Base-by-base conservation (phyloP, 2,113 vertebrate genomes). In the Chrysochloris asiatica region DNA sequence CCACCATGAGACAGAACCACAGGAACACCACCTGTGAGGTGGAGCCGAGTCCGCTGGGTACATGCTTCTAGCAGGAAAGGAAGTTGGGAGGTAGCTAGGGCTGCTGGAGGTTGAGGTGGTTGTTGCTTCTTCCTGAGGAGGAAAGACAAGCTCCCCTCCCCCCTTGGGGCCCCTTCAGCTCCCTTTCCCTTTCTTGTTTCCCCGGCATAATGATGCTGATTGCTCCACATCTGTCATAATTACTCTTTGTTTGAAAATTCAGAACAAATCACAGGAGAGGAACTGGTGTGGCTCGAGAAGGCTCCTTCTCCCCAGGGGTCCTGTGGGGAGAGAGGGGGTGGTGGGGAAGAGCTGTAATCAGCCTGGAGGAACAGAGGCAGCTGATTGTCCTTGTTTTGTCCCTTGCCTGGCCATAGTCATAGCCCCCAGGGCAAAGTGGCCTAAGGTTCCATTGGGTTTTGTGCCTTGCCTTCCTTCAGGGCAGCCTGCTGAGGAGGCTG, bases 231-330 rank as follows among this genome's bases (percentile, higher is more conserved):
- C 96, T 95, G 96, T 97, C 94, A 95, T 95, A 96, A 97, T 97
- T 96, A 96, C 94, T 96, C 96, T 96, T 96, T 97, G 96, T 96
- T 97, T 95, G 96, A 96, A 97, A 95, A 97, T 96, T 97, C 97
- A 96, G 95, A 96, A 96, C 95, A 95, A 94, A 95, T 96, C 97
- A 96, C 95, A 94, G 92, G 96, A 97, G 93, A 97, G 94, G 88
- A 90, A 73, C 80, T 90, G 88, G 95, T 89, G 76, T 59, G 94
- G 77, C 78, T 95, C 0, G 50, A 65, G 95, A 86, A 83, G 93
- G 88, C 61, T 83, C 76, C 86, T 88, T 95, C 94, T 96, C 95
- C 93, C 93, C 88, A 93, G 94, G 95, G 96, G 96, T 88, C 83
- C 90, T 82, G 61, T 59, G 41, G 48, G 77, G 75, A 61, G 83